Conservation (phyloP, 2,888 invertebrate genomes). For the Escarpia spicata region DNA sequence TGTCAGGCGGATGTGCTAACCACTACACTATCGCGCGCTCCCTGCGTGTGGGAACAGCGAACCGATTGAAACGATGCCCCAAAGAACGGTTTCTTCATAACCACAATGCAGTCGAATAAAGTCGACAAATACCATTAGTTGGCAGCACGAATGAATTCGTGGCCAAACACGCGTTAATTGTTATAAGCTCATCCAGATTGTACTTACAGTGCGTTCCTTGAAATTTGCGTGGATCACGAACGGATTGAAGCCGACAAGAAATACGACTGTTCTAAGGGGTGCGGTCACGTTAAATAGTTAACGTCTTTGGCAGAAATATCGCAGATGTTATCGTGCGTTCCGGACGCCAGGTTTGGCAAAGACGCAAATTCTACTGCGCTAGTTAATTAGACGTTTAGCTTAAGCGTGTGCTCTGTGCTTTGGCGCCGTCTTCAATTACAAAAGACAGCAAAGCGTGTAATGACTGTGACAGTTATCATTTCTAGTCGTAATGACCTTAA, state of each 20-base stretch:
- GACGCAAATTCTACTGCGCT: background rate
- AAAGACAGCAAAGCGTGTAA: background rate
- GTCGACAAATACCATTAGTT: background rate
- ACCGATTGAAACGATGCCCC: too few species aligned
- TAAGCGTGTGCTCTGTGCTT: background rate
- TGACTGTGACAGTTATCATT: background rate
- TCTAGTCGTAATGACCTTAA: background rate
- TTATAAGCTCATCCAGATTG: background rate
- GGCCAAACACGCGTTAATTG: background rate
- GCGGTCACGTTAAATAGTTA: background rate
- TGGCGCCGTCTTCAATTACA: constrained; percentile 4
- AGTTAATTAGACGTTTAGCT: background rate
- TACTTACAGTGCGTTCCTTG: background rate
- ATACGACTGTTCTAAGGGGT: background rate
- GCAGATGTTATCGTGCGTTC: background rate
- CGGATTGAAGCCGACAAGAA: background rate
- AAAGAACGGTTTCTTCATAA: background rate
- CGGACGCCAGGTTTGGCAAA: background rate
- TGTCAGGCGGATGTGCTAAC: too few species aligned
- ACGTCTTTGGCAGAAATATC: background rate
- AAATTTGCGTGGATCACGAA: background rate
- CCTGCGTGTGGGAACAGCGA: too few species aligned
- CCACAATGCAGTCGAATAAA: background rate
- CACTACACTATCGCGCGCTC: too few species aligned
- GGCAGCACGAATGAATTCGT: background rate